Percentiles rank a stretch among this genome's conserved stretches.
These are phyloP conservation scores for Ptychoptera albimana DNA, from an alignment of 2,888 invertebrate species.

Conservation along the genomic window DNA sequence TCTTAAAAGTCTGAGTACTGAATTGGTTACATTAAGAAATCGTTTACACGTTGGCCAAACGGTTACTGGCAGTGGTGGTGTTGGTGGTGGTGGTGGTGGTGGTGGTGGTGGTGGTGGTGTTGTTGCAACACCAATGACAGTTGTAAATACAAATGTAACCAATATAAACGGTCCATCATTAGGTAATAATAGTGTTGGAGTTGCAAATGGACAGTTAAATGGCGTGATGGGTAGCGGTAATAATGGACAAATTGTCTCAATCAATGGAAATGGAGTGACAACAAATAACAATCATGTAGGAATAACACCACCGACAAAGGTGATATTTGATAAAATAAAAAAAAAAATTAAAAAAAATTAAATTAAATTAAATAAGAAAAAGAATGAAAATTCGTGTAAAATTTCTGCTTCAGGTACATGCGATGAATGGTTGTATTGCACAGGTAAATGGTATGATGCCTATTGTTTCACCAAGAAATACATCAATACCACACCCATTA, in stretches of 20 bases:
- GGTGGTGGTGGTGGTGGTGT: constrained; percentile 19
- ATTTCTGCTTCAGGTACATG: constrained; percentile 1
- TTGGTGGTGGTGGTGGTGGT: constrained; percentile 12
- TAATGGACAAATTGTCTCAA: too few species aligned
- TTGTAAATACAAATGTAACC: constrained; percentile 4
- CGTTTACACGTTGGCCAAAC: constrained; percentile 63
- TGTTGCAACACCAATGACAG: constrained; percentile 12
- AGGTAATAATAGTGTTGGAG: neutral
- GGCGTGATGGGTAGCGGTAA: too few species aligned
- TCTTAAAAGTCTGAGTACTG: constrained; percentile 76
- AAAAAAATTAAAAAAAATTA: too few species aligned
- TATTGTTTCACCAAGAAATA: constrained; percentile 20
- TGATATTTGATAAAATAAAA: too few species aligned
- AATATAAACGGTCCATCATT: constrained; percentile 17
- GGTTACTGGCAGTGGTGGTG: constrained; percentile 20
- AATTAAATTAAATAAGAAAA: too few species aligned
- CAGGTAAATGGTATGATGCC: constrained; percentile 3
- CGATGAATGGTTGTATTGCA: neutral
- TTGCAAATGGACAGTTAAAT: too few species aligned
- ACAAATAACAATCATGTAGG: too few species aligned
- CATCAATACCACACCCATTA: constrained; percentile 32
- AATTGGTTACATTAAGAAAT: constrained; percentile 81
- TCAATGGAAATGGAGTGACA: too few species aligned
- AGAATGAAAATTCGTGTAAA: too few species aligned
- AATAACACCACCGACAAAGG: too few species aligned